A percentile compares a stretch with the other conserved stretches of the same genome.
Conservation (phyloP, 2,797 vertebrate species). For the Muscicapa comitata region DNA sequence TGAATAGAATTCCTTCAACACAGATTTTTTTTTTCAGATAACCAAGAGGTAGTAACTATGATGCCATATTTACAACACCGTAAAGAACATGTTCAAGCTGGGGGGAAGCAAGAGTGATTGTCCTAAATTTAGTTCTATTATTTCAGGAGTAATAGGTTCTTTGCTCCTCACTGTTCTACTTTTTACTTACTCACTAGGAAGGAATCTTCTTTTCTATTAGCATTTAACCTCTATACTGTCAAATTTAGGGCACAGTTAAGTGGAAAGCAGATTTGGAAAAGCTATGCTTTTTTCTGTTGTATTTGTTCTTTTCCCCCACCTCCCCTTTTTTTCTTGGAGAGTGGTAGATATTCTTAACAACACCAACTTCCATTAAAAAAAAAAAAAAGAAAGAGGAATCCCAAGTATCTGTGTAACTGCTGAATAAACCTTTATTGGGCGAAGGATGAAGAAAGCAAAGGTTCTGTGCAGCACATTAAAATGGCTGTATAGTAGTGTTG, state of each 20-base stretch:
- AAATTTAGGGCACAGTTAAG: conserved; percentile 3
- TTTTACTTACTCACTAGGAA: not conserved
- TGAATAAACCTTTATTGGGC: not conserved
- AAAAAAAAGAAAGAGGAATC: not conserved
- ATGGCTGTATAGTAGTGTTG: not conserved
- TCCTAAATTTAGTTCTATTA: not conserved
- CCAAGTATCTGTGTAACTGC: not conserved
- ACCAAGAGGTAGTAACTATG: not conserved
- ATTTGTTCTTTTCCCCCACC: not conserved
- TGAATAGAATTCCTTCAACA: not conserved
- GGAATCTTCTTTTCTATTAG: not conserved
- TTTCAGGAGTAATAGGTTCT: not conserved
- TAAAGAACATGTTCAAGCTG: not conserved
- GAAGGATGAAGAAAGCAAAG: not conserved
- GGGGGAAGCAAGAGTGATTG: not conserved
- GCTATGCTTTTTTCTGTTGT: not conserved
- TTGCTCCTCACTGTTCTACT: not conserved
- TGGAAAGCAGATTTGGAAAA: not conserved
- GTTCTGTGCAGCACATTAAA: not conserved
- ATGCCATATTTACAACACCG: not conserved
- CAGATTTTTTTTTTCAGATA: not conserved
- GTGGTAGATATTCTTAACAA: not conserved
- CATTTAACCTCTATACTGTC: conserved; percentile 7
- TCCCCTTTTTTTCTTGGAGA: not conserved
- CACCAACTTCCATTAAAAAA: not conserved